A percentile compares a stretch with the other conserved stretches of the same genome.
Conservation (phyloP, 2,888 invertebrate genomes). For the Amblyteles armatorius region DNA sequence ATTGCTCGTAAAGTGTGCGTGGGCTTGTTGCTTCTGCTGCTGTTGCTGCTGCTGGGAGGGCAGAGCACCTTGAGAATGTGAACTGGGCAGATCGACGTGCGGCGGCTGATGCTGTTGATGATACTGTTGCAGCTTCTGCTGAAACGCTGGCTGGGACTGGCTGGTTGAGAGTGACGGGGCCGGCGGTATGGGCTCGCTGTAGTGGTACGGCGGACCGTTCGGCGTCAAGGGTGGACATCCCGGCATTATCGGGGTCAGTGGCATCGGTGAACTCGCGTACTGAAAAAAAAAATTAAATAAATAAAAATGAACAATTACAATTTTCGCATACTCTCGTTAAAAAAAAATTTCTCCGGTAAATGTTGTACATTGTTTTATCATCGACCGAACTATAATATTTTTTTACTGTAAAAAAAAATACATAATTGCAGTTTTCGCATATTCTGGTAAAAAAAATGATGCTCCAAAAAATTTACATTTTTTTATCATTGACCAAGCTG, state of each 20-base stretch:
- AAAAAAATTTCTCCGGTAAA: not conserved
- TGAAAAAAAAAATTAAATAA: constrained; percentile 64
- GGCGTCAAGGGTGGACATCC: constrained; percentile 83
- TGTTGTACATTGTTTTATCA: no score
- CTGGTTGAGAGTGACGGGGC: constrained; percentile 83
- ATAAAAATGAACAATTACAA: not conserved
- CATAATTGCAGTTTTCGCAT: not conserved
- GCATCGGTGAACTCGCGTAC: constrained; percentile 83
- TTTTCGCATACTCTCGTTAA: not conserved
- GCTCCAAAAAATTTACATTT: no score
- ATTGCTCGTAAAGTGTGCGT: constrained; percentile 82
- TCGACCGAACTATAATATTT: no score
- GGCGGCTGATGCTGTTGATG: constrained; percentile 82
- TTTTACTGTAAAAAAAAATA: not conserved
- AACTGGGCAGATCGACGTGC: constrained; percentile 82
- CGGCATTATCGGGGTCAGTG: constrained; percentile 83
- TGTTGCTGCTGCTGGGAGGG: constrained; percentile 74
- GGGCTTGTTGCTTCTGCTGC: constrained; percentile 81
- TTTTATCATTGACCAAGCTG: no score
- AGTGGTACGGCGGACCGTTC: constrained; percentile 86
- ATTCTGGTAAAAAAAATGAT: not conserved
- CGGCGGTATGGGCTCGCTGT: constrained; percentile 86
- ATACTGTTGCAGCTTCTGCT: constrained; percentile 81
- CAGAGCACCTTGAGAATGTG: constrained; percentile 79
- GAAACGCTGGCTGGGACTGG: constrained; percentile 83